These are phyloP conservation scores for Trichacis sp. DNA, from an alignment of 2,888 invertebrate genomes.

Conservation along the genomic window DNA sequence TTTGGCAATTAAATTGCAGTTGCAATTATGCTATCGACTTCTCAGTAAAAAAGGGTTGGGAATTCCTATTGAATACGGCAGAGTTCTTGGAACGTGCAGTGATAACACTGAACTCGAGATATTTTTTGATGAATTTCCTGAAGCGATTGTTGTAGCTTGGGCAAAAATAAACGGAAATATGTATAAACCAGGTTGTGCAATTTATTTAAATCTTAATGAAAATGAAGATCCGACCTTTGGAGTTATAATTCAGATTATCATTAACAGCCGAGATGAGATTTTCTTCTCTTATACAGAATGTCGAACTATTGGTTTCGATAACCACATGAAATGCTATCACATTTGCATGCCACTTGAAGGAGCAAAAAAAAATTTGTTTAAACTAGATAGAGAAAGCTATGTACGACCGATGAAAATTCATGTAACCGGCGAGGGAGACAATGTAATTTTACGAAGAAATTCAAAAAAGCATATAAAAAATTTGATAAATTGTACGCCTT, in stretches of 20 bases:
- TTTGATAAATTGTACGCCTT: too few relatives aligned
- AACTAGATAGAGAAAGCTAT: too few relatives aligned
- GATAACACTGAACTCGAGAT: not conserved
- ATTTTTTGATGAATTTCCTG: not conserved
- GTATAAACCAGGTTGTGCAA: not conserved
- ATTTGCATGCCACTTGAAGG: too few relatives aligned
- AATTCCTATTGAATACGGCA: not conserved
- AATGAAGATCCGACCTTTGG: not conserved
- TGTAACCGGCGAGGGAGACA: too few relatives aligned
- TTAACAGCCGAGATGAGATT: not conserved
- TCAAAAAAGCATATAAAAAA: too few relatives aligned
- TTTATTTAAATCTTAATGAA: not conserved
- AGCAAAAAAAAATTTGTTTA: too few relatives aligned
- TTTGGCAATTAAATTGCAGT: constrained; percentile 6
- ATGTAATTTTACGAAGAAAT: too few relatives aligned
- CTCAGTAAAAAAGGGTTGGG: constrained; percentile 1
- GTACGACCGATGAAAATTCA: too few relatives aligned
- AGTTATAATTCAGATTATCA: not conserved
- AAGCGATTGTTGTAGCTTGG: not conserved
- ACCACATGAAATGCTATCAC: too few relatives aligned
- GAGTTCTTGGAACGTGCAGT: not conserved
- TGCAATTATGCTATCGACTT: constrained; percentile 10
- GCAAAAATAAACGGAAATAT: not conserved
- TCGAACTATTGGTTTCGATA: not conserved
- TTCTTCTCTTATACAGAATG: not conserved